Base-by-base conservation (phyloP, 92 coral and sea anemone species). In the Porites evermanni region DNA sequence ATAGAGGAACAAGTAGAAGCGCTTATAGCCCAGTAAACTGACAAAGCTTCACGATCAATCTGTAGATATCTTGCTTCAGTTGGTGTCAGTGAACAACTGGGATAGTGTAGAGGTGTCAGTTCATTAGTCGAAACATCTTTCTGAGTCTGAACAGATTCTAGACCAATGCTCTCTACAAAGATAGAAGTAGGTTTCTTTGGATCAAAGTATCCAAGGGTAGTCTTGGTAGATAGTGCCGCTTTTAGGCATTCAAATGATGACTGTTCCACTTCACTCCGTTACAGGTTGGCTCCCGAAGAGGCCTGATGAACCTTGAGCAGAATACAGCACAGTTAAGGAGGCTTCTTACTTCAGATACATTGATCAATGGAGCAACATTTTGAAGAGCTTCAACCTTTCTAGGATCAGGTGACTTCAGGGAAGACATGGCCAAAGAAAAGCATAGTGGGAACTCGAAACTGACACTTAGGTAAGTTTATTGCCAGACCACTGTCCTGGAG, bases 141-240 rank as follows among this genome's bases (percentile, higher is more conserved):
- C 53, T 91, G 94, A 73, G 94, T 88, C 18, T 84, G 78, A 79
- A 91, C 91, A 47, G 87, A 84, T 3, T 91, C 92, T 29, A 84
- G 84, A 19, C 92, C 89, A 66, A 84, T 79, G 24, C 82, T 81
- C 74, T 78, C 88, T 54, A 75, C 88, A 70, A 88, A 67, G 59
- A 86, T 70, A 67, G 82, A 64, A 23, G 90, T 85, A 8, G 93
- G 63, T 75, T 89, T 89, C 71, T 65, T 26, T 12, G 79, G 72
- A 67, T 89, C 77, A 54, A 85, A 89, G 73, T 89, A 89, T 8
- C 60, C 90, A 10, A 89, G 69, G n/a, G 88, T 67, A 18, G 87
- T 79, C 47, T 89, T 89, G 32, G 84, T 72, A 54, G 87, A 77
- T 24, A 74, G n/a, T 29, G 78, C 76, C 74, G 75, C 91, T 73